These are phyloP conservation scores for Caenorhabditis remanei DNA, from an alignment of 1,140 invertebrate genomes.

Conservation along the genomic window DNA sequence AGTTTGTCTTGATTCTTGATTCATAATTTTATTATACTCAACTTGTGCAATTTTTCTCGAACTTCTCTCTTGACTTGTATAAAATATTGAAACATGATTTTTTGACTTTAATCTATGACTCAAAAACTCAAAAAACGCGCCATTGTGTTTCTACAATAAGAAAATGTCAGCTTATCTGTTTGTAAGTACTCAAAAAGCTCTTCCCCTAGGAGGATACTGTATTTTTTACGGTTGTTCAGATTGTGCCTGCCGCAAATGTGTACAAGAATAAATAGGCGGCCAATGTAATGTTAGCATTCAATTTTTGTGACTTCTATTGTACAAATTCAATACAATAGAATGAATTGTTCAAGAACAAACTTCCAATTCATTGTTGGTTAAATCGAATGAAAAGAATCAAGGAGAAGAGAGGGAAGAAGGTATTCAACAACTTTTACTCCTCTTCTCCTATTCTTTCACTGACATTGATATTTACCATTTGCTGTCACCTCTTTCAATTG, in stretches of 20 bases:
- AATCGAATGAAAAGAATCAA: conserved; percentile 53
- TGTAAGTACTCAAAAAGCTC: conserved; percentile 43
- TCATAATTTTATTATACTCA: no score
- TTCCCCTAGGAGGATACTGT: conserved; percentile 13
- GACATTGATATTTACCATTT: conserved; percentile 40
- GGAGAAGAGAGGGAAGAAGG: conserved; percentile 6
- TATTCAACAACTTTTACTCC: conserved; percentile 48
- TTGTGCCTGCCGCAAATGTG: conserved; percentile 41
- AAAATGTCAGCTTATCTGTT: conserved; percentile 18
- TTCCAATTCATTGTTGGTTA: conserved; percentile 55
- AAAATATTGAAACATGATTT: neutral
- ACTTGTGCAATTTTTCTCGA: neutral
- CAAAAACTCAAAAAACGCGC: neutral
- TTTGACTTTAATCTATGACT: neutral
- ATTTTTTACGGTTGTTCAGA: conserved; percentile 51
- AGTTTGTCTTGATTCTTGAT: neutral
- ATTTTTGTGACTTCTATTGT: conserved; percentile 55
- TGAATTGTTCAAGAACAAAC: conserved; percentile 53
- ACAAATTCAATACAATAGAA: conserved; percentile 50
- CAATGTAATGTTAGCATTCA: conserved; percentile 51
- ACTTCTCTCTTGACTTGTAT: neutral
- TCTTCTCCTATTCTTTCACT: neutral
- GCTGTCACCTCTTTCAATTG: conserved; percentile 27
- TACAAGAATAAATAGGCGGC: conserved; percentile 53
- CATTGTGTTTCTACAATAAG: conserved; percentile 1